Evolutionary conservation across 2,888 invertebrate species (phyloP), one percentile per base, ranked within the genome.

Genomic region (Plemyria rubiginata): DNA sequence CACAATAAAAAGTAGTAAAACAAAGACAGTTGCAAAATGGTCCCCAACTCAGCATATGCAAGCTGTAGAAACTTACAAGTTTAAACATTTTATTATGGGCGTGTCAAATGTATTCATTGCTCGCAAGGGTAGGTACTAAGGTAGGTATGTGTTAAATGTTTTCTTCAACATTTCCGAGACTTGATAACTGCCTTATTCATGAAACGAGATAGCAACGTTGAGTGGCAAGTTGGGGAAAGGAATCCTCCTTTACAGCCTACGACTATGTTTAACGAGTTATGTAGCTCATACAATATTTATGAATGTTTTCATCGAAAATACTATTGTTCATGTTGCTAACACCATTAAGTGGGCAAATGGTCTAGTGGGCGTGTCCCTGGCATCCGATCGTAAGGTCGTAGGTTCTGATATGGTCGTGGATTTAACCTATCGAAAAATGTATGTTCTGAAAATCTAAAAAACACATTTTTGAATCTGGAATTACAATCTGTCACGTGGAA

Each of bases 151-250:
- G 60, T 54, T 49, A 41, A 60, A 60, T 60, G 49, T 50, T 54
- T 54, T 60, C 60, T 49, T 60, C 60, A 22, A 43, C 49, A 57
- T 55, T 56, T 49, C 60, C 58, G 54, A 50, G 56, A 65, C 60
- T 64, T 56, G 56, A 49, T 49, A 49, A 58, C 61, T 67, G 58
- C 62, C 56, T 67, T 67, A 70, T 72, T 72, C 64, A 73, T 69
- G 60, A 57, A 63, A 56, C 54, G 59, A 65, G 62, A 70, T 74
- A 60, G 65, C 60, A 56, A 45, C 65, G 62, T 67, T 69, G 74
- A 78, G 74, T 77, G 67, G 70, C 73, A 77, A 74, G 72, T 76
- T 75, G 62, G 61, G 62, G 49, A 60, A 60, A 62, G 66, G 62
- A 72, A 15, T 8, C 15, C 15, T 43, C 71, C 67, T 75, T 74